Evolutionary conservation across 2,113 vertebrate genomes (phyloP), one percentile per base, ranked within the genome.

Genomic region (Ailuropoda melanoleuca): DNA sequence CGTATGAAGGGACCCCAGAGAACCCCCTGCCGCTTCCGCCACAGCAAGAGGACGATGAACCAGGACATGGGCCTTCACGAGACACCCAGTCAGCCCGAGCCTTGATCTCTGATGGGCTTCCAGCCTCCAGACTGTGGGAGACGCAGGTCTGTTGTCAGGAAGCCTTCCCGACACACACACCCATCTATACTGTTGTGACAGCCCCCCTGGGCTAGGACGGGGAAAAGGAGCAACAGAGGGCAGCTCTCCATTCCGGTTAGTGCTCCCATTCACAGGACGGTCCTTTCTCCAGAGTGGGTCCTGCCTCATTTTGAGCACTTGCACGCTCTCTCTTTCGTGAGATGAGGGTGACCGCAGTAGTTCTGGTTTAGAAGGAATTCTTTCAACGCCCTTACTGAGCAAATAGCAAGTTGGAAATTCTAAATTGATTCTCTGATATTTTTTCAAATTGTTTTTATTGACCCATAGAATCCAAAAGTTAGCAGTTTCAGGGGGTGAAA

Each of bases 281-380:
- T 0, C 4, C 66, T 24, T 9, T 0, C 0, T 17, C 48, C 10
- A 4, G 23, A 17, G 2, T 1, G 1, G 0, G 8, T 6, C 91
- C 50, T 15, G 50, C 50, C 34, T 9, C 5, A 10, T 4, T 24
- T 1, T 10, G 55, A 15, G 19, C 34, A 5, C 39, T 39, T 26
- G 17, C 1, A 6, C 18, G 7, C 29, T n/a, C 43, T 9, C 8
- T 31, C 18, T 62, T 39, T 14, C 17, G 26, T 1, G 31, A 78
- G 29, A 55, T 1, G 6, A 12, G 6, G 31, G 66, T 1, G 55
- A 18, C 2, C 8, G 1, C 1, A 5, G 19, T 0, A 0, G 17
- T 9, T 29, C 34, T 26, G 14, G 43, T 23, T 87, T 7, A 14
- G n/a, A 50, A 84, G 34, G 26, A 50, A 46, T 24, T 46, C 26